Base-by-base conservation (phyloP, 1,140 invertebrate species). In the Drosophila chauvacae region DNA sequence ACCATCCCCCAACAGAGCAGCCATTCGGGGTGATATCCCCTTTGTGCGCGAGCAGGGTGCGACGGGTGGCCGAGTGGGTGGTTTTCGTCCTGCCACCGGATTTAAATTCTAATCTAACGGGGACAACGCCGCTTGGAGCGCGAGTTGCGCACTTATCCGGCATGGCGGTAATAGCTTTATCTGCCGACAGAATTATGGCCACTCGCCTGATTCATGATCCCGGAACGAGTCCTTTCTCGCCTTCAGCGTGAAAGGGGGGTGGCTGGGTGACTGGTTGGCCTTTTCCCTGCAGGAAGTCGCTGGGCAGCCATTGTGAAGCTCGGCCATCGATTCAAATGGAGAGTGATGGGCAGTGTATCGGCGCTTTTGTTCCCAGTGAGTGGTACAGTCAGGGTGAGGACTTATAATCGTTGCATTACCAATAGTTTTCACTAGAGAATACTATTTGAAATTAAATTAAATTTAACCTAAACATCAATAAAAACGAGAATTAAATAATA, bases 121-220 rank as follows among this genome's bases (percentile, higher is more conserved):
- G 77, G 64, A 76, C 59, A 87, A 72, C 56, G 26, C 50, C 59
- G 71, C 59, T 55, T 41, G 61, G 35, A 61, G 60, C 58, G 68
- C 82, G 39, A 68, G 62, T 53, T 83, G 81, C 81, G 63, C 85
- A 84, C 77, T 88, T 90, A 88, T 78, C 85, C 84, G 81, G 73
- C 60, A 76, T 90, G 86, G 81, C 85, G 85, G 86, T 90, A 90
- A 90, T 90, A 90, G 86, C 85, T 90, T 90, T 90, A 90, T 90
- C 85, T 90, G 85, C 81, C 81, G 78, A 90, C 75, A 81, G 86
- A 90, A 90, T 90, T 81, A 90, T 90, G 86, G 81, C 39, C 78
- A 76, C 61, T 39, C 66, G 75, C 60, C 77, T 90, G 85, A 90
- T 90, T 90, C 85, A 90, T 90, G 85, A 90, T 81, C 70, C 81